These are phyloP conservation scores for Hemistola chrysoprasaria DNA, from an alignment of 2,888 invertebrate species.

Conservation along the genomic window DNA sequence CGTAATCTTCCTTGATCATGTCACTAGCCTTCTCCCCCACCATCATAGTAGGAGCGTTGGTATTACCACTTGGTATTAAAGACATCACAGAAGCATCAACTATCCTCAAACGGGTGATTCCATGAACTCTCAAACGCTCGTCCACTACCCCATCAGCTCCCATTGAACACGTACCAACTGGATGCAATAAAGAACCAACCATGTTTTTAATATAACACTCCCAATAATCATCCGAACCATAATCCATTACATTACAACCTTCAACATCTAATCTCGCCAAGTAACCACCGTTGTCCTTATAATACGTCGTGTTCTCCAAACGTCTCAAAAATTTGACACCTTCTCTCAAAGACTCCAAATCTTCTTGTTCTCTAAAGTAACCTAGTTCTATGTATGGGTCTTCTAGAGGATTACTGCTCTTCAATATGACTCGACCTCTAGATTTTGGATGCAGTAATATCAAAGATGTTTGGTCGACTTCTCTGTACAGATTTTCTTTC, in stretches of 20 bases:
- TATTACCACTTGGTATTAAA: constrained; percentile 61
- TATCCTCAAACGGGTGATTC: constrained; percentile 52
- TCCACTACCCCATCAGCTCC: constrained; percentile 61
- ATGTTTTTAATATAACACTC: constrained; percentile 82
- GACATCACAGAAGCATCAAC: constrained; percentile 70
- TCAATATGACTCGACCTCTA: constrained; percentile 55
- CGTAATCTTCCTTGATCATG: constrained; percentile 58
- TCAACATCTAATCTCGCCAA: constrained; percentile 58
- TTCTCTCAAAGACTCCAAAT: constrained; percentile 43
- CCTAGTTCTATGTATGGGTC: constrained; percentile 61
- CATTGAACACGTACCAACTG: constrained; percentile 74
- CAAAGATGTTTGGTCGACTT: constrained; percentile 45
- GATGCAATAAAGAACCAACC: constrained; percentile 83
- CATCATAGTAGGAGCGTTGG: constrained; percentile 69
- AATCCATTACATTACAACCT: constrained; percentile 72
- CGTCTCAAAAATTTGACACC: constrained; percentile 51
- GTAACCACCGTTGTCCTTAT: constrained; percentile 42
- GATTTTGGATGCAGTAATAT: constrained; percentile 59
- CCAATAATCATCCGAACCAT: constrained; percentile 84
- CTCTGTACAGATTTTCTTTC: constrained; percentile 45
- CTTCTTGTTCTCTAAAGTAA: constrained; percentile 49
- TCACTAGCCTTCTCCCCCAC: constrained; percentile 70
- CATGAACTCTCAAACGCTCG: constrained; percentile 54
- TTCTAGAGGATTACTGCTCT: constrained; percentile 51
- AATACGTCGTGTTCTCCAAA: constrained; percentile 53